Evolutionary conservation across 2,888 invertebrate genomes (phyloP).

Genomic region (Eilema griseolum): DNA sequence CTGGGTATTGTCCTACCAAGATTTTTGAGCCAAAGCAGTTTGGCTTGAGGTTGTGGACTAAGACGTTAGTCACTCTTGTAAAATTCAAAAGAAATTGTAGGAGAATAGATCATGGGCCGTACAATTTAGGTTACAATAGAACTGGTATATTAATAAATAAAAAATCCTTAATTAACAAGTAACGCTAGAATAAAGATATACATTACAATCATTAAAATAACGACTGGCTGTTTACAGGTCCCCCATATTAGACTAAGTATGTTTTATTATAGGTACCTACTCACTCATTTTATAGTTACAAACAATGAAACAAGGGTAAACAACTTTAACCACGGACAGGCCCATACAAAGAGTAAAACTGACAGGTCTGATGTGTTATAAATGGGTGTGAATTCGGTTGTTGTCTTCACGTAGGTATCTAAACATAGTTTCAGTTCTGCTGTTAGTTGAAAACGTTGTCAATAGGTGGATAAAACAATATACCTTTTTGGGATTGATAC

Average conservation of each 20-base stretch:
- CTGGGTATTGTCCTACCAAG: neutral
- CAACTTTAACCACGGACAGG: neutral
- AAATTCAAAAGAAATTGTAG: too few relatives aligned
- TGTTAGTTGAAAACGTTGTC: conserved; percentile 19
- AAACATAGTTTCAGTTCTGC: conserved; percentile 54
- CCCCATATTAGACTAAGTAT: neutral
- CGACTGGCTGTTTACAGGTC: neutral
- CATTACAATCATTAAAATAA: neutral
- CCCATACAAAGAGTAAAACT: neutral
- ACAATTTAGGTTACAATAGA: too few relatives aligned
- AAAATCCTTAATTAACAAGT: too few relatives aligned
- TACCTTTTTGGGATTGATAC: neutral
- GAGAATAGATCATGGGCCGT: too few relatives aligned
- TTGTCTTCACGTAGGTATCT: conserved; percentile 40
- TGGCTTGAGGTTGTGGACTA: too few relatives aligned
- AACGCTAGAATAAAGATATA: too few relatives aligned
- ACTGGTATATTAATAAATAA: too few relatives aligned
- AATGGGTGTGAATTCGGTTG: conserved; percentile 48
- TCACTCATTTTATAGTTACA: neutral
- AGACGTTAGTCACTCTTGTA: too few relatives aligned
- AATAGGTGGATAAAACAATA: neutral
- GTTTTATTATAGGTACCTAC: neutral
- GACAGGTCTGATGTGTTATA: conserved; percentile 32
- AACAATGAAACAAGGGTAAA: neutral
- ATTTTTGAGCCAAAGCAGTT: neutral